These are phyloP conservation scores for Echiichthys vipera DNA, from an alignment of 2,797 vertebrate species.

Conservation along the genomic window DNA sequence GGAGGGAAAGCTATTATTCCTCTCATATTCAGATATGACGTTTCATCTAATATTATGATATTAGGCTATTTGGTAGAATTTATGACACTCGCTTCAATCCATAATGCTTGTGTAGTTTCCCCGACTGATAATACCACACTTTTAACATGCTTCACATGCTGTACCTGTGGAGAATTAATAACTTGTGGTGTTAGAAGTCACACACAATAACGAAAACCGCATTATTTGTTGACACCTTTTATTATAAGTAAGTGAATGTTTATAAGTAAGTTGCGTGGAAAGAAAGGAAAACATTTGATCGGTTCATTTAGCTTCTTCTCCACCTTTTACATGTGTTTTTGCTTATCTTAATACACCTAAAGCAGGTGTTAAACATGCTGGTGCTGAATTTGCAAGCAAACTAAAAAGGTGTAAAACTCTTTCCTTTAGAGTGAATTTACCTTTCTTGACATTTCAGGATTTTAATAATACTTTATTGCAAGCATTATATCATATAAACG, in stretches of 20 bases:
- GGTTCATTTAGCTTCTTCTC: not conserved
- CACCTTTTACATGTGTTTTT: slow-evolving; percentile 12
- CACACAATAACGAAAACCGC: not conserved
- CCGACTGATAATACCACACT: slow-evolving; percentile 29
- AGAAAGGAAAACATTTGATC: not conserved
- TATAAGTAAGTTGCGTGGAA: not conserved
- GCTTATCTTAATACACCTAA: slow-evolving; percentile 5
- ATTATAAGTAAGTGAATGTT: not conserved
- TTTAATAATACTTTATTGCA: not conserved
- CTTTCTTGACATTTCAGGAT: not conserved
- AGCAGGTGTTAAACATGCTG: slow-evolving; percentile 22
- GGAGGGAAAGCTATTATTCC: slow-evolving; percentile 83
- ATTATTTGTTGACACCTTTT: not conserved
- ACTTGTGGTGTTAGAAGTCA: slow-evolving; percentile 14
- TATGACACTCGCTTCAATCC: slow-evolving; percentile 60
- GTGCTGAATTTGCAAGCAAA: slow-evolving; percentile 20
- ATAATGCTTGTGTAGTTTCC: slow-evolving; percentile 44
- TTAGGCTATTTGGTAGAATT: slow-evolving; percentile 75
- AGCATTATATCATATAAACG: not conserved
- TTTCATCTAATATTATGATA: slow-evolving; percentile 70
- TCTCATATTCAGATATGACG: slow-evolving; percentile 74
- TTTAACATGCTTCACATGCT: not conserved
- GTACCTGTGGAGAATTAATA: not conserved
- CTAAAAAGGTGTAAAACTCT: slow-evolving; percentile 7
- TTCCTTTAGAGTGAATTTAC: not conserved